Percentiles rank a stretch among this genome's conserved stretches.
Conservation (phyloP, 1,140 invertebrate genomes). For the Geopemphigus sp. region DNA sequence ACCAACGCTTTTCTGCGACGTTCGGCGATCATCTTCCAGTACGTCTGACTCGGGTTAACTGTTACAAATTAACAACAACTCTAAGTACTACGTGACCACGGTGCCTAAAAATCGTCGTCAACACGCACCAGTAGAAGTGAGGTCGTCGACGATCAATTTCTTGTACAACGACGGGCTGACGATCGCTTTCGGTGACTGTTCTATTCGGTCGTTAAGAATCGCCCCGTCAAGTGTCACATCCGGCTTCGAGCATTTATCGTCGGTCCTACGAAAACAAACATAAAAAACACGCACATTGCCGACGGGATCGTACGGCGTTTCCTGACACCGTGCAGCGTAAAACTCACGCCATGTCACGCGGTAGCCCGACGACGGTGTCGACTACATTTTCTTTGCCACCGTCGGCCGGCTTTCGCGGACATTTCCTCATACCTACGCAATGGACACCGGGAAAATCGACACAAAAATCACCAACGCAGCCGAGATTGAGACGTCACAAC, state of each 20-base stretch:
- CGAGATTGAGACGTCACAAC: no score
- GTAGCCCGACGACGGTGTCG: no score
- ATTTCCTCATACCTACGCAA: no score
- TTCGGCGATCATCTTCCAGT: slow-evolving; percentile 68
- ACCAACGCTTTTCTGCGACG: slow-evolving; percentile 64
- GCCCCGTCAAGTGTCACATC: neutral
- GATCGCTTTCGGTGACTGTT: neutral
- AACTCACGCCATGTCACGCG: no score
- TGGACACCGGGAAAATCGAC: no score
- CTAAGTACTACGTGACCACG: neutral
- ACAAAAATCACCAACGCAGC: no score
- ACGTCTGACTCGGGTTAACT: slow-evolving; percentile 64
- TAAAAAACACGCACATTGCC: no score
- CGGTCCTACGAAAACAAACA: neutral
- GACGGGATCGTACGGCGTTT: no score
- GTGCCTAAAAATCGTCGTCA: neutral
- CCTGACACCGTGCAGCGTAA: no score
- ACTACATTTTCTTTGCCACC: no score
- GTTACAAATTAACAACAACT: neutral
- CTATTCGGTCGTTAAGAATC: neutral
- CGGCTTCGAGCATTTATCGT: neutral
- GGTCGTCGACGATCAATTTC: slow-evolving; percentile 1
- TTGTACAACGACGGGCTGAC: neutral
- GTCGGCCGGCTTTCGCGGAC: no score
- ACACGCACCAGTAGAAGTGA: neutral